phyloP scores from a whole-genome alignment of 2,797 vertebrate species.

The Hyperoplus immaculatus region DNA sequence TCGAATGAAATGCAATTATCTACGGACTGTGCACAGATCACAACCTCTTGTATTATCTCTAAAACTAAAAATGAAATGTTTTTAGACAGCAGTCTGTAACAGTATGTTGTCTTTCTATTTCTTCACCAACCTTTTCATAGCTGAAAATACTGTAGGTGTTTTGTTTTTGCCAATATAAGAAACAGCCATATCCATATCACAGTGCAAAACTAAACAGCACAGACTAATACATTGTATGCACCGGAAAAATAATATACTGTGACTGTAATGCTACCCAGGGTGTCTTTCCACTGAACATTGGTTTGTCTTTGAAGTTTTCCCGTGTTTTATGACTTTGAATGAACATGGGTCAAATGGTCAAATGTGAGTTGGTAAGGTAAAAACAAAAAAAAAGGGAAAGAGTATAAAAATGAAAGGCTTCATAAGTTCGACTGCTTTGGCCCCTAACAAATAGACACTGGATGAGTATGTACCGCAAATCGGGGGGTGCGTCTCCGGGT shows the following conservation, averaged over 20 bases:
- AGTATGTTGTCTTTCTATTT: too few species aligned
- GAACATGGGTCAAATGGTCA: background rate
- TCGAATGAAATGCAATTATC: background rate
- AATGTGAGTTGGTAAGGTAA: background rate
- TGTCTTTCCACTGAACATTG: background rate
- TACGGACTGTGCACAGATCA: background rate
- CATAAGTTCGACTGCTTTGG: background rate
- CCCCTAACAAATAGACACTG: background rate
- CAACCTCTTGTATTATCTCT: background rate
- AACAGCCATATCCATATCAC: background rate
- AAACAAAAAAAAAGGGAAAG: background rate
- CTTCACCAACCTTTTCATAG: background rate
- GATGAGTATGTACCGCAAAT: conserved; percentile 84
- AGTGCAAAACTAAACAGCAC: background rate
- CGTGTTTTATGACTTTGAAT: background rate
- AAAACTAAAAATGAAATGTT: background rate
- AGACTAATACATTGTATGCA: background rate
- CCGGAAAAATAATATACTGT: background rate
- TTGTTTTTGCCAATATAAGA: background rate
- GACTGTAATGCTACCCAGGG: background rate
- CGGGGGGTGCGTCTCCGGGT: conserved; percentile 91
- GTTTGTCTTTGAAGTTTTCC: background rate
- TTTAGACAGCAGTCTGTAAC: background rate
- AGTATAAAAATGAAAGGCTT: background rate
- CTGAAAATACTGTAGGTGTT: background rate